phyloP scores from a whole-genome alignment of 2,113 vertebrate species.

The Epinephelus cyanopodus region DNA sequence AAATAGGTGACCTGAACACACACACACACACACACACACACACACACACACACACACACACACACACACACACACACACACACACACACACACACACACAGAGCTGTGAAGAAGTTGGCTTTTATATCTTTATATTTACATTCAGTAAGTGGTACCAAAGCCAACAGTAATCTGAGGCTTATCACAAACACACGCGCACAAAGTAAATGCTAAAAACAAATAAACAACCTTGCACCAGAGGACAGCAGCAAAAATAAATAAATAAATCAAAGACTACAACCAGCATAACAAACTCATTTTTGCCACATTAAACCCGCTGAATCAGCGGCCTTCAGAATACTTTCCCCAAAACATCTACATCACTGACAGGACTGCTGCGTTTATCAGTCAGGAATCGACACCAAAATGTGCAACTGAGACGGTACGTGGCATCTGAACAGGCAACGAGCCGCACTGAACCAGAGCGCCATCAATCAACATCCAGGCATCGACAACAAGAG shows the following conservation, averaged over 20 bases:
- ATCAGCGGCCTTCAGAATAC: constrained; percentile 2
- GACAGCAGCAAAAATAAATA: neutral
- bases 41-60: constrained; percentile 3
- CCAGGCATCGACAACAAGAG: constrained; percentile 31
- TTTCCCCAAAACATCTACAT: neutral
- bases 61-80: constrained; percentile 5
- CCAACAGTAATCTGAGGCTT: neutral
- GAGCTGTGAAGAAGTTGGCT: neutral
- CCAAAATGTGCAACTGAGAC: constrained; percentile 33
- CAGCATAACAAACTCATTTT: constrained; percentile 15
- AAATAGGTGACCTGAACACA: constrained; percentile 27
- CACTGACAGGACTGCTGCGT: neutral
- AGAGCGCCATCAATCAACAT: constrained; percentile 44
- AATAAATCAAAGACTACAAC: neutral
- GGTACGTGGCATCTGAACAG: neutral
- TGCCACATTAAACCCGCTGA: constrained; percentile 17
- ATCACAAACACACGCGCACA: neutral
- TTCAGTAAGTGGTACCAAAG: constrained; percentile 2
- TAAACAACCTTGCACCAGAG: neutral
- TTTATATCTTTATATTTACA: constrained; percentile 20
- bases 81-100: constrained; percentile 3
- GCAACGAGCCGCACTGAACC: constrained; percentile 22
- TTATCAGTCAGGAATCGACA: constrained; percentile 38
- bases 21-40: constrained; percentile 1
- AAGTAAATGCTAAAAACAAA: neutral